Percentiles rank a stretch among this genome's conserved stretches.
Evolutionary conservation across 53 echinoderm and acorn worm species (phyloP).

Genomic region (Temnopleurus reevesii): DNA sequence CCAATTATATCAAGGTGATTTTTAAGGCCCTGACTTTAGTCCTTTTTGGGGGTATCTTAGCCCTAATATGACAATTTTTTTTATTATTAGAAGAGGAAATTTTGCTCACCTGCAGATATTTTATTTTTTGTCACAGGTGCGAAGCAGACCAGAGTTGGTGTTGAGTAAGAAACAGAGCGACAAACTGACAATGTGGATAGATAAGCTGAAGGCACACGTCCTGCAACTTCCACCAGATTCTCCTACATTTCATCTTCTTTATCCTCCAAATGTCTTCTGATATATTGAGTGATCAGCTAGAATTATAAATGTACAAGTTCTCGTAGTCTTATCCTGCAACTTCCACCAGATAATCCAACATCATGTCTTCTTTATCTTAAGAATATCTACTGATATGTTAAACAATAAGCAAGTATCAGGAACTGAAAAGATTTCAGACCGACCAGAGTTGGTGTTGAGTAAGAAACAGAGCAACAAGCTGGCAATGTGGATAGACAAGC

Average conservation of each 20-base stretch:
- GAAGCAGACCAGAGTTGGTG: conserved; percentile 25
- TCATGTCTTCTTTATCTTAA: too few species aligned
- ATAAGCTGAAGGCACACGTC: background rate
- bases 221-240: background rate
- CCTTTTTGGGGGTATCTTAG: too few species aligned
- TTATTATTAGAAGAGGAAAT: too few species aligned
- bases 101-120: too few species aligned
- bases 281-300: background rate
- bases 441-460: conserved; percentile 39
- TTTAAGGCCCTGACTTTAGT: too few species aligned
- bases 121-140: background rate
- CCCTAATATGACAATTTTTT: too few species aligned
- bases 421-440: too few species aligned
- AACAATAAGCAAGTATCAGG: too few species aligned
- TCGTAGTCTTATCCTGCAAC: too few species aligned
- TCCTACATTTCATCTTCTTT: background rate
- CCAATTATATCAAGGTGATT: too few species aligned
- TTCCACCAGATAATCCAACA: too few species aligned
- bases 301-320: background rate
- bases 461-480: conserved; percentile 21
- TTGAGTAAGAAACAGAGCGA: conserved; percentile 26
- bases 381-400: too few species aligned
- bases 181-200: conserved; percentile 16
- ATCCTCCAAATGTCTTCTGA: background rate
- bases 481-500: conserved; percentile 16